Percentiles rank a stretch among this genome's conserved stretches.
These are phyloP conservation scores for Xylocampa areola DNA, from an alignment of 2,888 invertebrate genomes.

Conservation along the genomic window DNA sequence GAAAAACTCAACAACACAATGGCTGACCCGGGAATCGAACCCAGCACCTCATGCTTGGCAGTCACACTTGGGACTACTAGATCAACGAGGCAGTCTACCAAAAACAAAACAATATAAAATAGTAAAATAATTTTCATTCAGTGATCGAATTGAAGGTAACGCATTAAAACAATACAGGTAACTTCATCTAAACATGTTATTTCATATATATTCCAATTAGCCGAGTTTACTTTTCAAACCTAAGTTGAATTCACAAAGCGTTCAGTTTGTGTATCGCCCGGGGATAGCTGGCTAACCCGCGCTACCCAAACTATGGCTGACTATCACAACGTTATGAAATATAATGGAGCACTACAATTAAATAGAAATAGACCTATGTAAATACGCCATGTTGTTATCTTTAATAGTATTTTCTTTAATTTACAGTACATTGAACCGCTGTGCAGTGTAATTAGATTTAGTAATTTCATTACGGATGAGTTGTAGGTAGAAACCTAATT, in stretches of 20 bases:
- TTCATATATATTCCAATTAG: conserved; percentile 86
- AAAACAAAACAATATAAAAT: conserved; percentile 23
- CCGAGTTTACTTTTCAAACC: conserved; percentile 80
- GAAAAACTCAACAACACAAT: too few relatives aligned
- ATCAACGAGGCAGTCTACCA: too few relatives aligned
- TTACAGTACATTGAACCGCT: conserved; percentile 6
- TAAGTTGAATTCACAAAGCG: conserved; percentile 84
- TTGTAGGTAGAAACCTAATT: neutral
- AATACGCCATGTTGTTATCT: conserved; percentile 54
- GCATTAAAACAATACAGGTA: conserved; percentile 53
- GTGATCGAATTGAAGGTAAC: conserved; percentile 19
- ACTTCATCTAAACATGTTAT: conserved; percentile 71
- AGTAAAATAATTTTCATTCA: conserved; percentile 9
- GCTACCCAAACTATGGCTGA: conserved; percentile 70
- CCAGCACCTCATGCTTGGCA: too few relatives aligned
- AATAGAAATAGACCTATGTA: conserved; percentile 61
- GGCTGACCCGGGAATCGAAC: too few relatives aligned
- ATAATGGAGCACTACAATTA: conserved; percentile 66
- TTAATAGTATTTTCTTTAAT: conserved; percentile 34
- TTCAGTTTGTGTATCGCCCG: conserved; percentile 74
- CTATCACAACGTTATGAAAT: conserved; percentile 65
- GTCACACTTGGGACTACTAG: too few relatives aligned
- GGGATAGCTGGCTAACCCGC: conserved; percentile 62
- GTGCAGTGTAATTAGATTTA: conserved; percentile 1
- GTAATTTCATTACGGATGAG: conserved; percentile 1